phyloP scores from a whole-genome alignment of 37 sponge, comb jelly and placozoan genomes.

The Crambe crambe region DNA sequence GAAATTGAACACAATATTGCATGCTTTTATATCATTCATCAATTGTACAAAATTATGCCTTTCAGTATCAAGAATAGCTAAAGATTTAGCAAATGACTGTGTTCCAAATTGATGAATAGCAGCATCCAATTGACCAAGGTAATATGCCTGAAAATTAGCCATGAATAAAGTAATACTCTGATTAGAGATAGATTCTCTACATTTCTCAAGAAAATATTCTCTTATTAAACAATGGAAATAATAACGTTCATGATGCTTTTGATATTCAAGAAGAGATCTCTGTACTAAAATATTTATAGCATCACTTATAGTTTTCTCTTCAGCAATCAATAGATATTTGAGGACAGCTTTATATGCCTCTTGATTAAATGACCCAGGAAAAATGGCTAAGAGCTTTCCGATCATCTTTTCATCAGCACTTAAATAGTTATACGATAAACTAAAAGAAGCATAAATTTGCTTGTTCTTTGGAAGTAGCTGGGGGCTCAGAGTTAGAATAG shows the following conservation, averaged over 20 bases:
- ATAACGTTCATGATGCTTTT: conserved; percentile 13
- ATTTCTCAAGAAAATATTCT: conserved; percentile 11
- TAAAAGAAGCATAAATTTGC: conserved; percentile 14
- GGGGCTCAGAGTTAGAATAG: conserved; percentile 30
- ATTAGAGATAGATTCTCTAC: too few relatives aligned
- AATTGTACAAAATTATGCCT: conserved; percentile 21
- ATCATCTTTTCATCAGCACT: background rate
- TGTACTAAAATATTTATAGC: conserved; percentile 17
- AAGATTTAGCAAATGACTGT: too few relatives aligned
- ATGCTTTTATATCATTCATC: background rate
- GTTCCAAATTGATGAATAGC: too few relatives aligned
- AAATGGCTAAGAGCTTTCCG: conserved; percentile 3
- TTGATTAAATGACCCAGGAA: conserved; percentile 33
- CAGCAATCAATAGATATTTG: background rate
- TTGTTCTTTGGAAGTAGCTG: background rate
- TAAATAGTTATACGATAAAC: conserved; percentile 23
- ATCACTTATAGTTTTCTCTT: background rate
- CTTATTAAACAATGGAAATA: conserved; percentile 17
- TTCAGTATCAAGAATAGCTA: conserved; percentile 13
- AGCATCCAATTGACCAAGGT: too few relatives aligned
- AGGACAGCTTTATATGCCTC: conserved; percentile 4
- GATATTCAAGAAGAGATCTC: conserved; percentile 21
- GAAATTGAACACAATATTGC: too few relatives aligned
- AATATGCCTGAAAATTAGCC: too few relatives aligned
- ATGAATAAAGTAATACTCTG: too few relatives aligned